phyloP scores from a whole-genome alignment of 1,140 invertebrate genomes.

The Aphelenchoides besseyi region DNA sequence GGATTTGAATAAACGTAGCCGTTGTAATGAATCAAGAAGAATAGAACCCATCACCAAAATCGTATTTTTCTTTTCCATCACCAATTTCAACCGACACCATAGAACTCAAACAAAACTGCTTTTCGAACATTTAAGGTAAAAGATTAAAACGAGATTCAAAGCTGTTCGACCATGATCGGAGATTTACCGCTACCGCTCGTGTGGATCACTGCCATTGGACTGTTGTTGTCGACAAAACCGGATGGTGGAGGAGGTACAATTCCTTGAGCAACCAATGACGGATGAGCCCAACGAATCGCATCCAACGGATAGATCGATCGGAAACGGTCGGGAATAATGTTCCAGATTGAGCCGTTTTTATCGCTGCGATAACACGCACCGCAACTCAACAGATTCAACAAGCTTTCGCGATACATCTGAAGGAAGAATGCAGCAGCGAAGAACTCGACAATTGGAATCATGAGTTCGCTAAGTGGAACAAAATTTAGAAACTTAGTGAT shows the following conservation, averaged over 20 bases:
- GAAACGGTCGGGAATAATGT: slow-evolving; percentile 17
- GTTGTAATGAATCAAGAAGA: too few relatives aligned
- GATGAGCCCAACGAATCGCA: slow-evolving; percentile 2
- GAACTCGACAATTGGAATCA: slow-evolving; percentile 11
- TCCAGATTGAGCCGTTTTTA: slow-evolving; percentile 17
- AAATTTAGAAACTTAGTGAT: slow-evolving; percentile 4
- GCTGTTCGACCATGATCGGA: slow-evolving; percentile 15
- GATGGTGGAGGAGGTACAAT: slow-evolving; percentile 9
- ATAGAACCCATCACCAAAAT: too few relatives aligned
- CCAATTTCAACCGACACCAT: too few relatives aligned
- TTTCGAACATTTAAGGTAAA: too few relatives aligned
- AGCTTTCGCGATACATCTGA: slow-evolving; percentile 9
- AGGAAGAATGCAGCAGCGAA: slow-evolving; percentile 11
- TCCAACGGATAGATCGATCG: slow-evolving; percentile 21
- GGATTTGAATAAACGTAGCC: too few relatives aligned
- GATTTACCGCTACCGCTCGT: slow-evolving; percentile 8
- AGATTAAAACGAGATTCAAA: background rate
- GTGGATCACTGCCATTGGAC: slow-evolving; percentile 15
- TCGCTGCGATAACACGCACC: slow-evolving; percentile 16
- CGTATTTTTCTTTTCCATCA: too few relatives aligned
- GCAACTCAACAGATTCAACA: slow-evolving; percentile 13
- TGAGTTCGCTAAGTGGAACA: slow-evolving; percentile 3
- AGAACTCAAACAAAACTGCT: too few relatives aligned
- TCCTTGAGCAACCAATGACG: slow-evolving; percentile 12
- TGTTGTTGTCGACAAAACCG: background rate